Conservation (phyloP, 2,888 invertebrate species). For the Scaptomyza parva region DNA sequence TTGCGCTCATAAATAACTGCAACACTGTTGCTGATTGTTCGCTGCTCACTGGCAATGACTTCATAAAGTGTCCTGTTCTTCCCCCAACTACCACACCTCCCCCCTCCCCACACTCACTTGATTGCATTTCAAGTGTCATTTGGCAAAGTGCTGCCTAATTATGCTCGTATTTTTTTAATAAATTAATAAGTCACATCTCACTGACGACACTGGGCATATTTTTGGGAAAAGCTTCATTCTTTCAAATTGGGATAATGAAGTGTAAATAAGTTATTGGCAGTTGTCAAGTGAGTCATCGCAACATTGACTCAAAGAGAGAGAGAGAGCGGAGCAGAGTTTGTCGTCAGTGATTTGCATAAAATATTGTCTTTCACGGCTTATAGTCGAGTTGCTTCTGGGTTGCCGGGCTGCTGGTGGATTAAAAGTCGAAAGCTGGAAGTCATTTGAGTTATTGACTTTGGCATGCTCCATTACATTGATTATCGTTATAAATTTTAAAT, state of each 20-base stretch:
- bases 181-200: conserved; percentile 74
- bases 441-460: conserved; percentile 80
- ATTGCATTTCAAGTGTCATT: conserved; percentile 80
- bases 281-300: conserved; percentile 79
- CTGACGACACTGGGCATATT: conserved; percentile 70
- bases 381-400: neutral
- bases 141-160: conserved; percentile 80
- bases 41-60: conserved; percentile 58
- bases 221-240: conserved; percentile 12
- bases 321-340: conserved; percentile 5
- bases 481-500: conserved; percentile 79
- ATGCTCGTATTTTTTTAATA: conserved; percentile 76
- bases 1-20: conserved; percentile 81
- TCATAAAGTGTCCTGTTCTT: conserved; percentile 39
- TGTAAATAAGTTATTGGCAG: conserved; percentile 82
- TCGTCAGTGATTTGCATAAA: conserved; percentile 77
- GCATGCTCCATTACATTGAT: conserved; percentile 79
- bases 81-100: no score
- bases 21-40: conserved; percentile 77
- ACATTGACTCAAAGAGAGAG: conserved; percentile 33
- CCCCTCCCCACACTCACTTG: conserved; percentile 1
- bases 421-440: conserved; percentile 56
- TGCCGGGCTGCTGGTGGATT: neutral
- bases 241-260: conserved; percentile 67
- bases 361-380: conserved; percentile 58